Evolutionary conservation across 2,113 vertebrate genomes (phyloP), one percentile per base, ranked within the genome.

Genomic region (Oryzias melastigma): DNA sequence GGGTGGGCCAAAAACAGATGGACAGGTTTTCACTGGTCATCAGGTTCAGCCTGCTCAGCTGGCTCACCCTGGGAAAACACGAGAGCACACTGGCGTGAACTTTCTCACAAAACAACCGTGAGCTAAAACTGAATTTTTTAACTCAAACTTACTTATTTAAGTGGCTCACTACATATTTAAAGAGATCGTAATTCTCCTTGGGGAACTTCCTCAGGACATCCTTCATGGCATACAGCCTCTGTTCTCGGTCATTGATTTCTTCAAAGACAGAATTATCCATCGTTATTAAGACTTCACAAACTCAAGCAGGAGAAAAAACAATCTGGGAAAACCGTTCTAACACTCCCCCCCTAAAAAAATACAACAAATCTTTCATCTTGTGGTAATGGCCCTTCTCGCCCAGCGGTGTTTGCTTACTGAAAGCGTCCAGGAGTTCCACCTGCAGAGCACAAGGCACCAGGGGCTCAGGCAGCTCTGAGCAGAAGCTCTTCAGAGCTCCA

Each of bases 1-100:
- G 62, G 0, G 96, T 98, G 48, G 96, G 96, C 95, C 96, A 98
- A 89, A 98, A 98, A 85, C 96, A 98, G 89, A 98, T 98, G 83
- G 96, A 97, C 64, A 98, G 87, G 90, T 97, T 97, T 77, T 98
- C 96, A 1, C 96, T 97, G 45, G 95, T 98, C 96, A 98, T 98
- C 84, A 98, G 91, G 81, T 97, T 98, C 68, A 93, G 51, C 43
- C 93, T 91, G 88, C 88, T 93, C 88, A 95, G 91, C 83, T 95
- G 94, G 88, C 94, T 95, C 73, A 98, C 95, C 82, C 96, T 98
- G 68, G 16, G 44, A 70, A 50, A 75, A 85, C 19, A 65, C n/a
- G 65, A 22, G 27, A 3, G n/a, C 40, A 51, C 59, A 61, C 45
- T 18, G 15, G 29, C 41, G 43, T 15, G 65, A 35, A 55, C n/a